Base-by-base conservation (phyloP, 2,888 invertebrate species). In the Acanthoscelides obtectus region DNA sequence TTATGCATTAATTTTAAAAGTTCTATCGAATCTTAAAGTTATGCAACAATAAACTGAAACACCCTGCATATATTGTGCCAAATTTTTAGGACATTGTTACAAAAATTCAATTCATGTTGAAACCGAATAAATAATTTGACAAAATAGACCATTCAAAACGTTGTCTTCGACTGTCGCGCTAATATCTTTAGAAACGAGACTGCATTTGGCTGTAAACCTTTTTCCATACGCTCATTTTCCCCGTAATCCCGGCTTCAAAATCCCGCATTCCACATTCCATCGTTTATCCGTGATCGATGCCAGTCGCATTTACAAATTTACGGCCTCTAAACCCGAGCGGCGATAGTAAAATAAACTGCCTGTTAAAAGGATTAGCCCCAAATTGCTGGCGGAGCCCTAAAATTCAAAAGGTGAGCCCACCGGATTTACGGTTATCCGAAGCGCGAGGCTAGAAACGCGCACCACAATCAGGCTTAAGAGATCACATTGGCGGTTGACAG, bases 311-410 rank as follows among this genome's bases (percentile, higher is more conserved):
- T 45, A 45, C 45, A 45, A 45, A 45, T 45, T 45, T 45, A 45
- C 45, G 45, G 45, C 45, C 45, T 17, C 45, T 45, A 45, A 45
- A 45, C 6, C 45, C 45, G 45, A 45, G 66, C 22, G 66, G 76
- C 77, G 79, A 79, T 79, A 79, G 76, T 77, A 78, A 79, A 79
- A 79, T 77, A 79, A 78, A 78, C 77, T 78, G 77, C 74, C 75
- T 70, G 72, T 76, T 75, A 72, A 77, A 77, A 73, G 77, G 77
- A 77, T 77, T 77, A 77, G 72, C 71, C 70, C 74, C 74, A 76
- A 76, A 75, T 75, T 73, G 21, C 72, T 72, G 70, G 69, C 25
- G 68, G 45, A 45, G 69, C 73, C 75, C 75, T 74, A 73, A 75
- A 75, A 74, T 75, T 74, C 71, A 67, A 70, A 73, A 73, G 73